Conservation (phyloP, 2,113 vertebrate genomes). For the Crocuta crocuta region DNA sequence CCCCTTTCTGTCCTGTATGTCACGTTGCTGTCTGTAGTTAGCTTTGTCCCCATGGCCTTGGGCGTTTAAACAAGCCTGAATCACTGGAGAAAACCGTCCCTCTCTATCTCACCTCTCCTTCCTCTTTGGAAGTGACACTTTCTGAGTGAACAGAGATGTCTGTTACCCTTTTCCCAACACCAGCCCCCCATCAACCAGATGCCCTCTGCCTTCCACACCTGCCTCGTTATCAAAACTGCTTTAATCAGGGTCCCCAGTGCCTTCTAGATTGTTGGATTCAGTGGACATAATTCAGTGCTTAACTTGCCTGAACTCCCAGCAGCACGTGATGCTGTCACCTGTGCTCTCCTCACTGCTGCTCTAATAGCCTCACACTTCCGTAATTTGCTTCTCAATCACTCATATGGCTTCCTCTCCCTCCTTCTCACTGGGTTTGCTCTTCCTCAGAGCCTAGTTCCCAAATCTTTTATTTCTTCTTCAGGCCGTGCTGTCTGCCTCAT, state of each 20-base stretch:
- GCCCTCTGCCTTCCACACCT: background rate
- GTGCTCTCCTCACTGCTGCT: background rate
- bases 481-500: background rate
- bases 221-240: background rate
- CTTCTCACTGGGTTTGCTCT: background rate
- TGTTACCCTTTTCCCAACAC: rapidly evolving
- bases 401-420: background rate
- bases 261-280: background rate
- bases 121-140: background rate
- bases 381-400: background rate
- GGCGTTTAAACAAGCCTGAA: background rate
- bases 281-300: too few relatives aligned
- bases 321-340: background rate
- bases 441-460: background rate
- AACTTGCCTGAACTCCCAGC: background rate
- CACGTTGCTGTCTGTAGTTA: background rate
- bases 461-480: background rate
- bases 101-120: background rate
- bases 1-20: background rate
- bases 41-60: background rate
- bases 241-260: background rate
- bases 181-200: too few relatives aligned
- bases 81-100: background rate
- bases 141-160: background rate
- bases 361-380: background rate